A percentile compares a stretch with the other conserved stretches of the same genome.
These are phyloP conservation scores for Drosophila grimshawi DNA, from an alignment of 1,140 invertebrate genomes.

Conservation along the genomic window DNA sequence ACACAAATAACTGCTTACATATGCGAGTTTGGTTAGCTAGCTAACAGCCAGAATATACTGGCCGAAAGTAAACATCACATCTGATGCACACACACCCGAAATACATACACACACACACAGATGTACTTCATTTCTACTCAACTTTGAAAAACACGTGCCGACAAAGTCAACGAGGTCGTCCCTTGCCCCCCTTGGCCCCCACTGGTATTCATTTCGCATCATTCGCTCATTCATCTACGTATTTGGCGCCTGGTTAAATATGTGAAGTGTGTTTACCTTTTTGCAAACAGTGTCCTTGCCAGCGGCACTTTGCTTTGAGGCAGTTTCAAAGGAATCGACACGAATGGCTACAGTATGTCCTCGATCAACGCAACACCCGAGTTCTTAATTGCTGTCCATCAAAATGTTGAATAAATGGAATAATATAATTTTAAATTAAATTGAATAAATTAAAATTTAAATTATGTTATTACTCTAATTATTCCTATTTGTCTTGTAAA, in stretches of 20 bases:
- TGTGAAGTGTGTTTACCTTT: constrained; percentile 69
- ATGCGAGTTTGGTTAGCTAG: constrained; percentile 47
- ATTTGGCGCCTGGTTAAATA: constrained; percentile 63
- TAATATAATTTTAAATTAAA: too few relatives aligned
- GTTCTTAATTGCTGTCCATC: too few relatives aligned
- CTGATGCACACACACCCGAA: constrained; percentile 40
- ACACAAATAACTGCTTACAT: constrained; percentile 59
- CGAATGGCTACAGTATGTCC: background rate
- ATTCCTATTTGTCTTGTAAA: too few relatives aligned
- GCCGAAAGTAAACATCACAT: constrained; percentile 35
- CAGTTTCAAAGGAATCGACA: constrained; percentile 5
- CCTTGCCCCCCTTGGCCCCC: background rate
- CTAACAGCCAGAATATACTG: constrained; percentile 35
- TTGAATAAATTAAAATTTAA: too few relatives aligned
- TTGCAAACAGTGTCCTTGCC: constrained; percentile 63
- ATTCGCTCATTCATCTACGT: constrained; percentile 29
- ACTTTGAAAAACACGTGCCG: constrained; percentile 52
- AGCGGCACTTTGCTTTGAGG: constrained; percentile 45
- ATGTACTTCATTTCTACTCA: constrained; percentile 9
- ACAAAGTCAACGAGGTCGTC: constrained; percentile 77
- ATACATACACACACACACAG: constrained; percentile 17
- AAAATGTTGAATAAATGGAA: too few relatives aligned
- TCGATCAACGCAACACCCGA: too few relatives aligned
- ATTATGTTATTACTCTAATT: too few relatives aligned
- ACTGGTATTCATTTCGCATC: constrained; percentile 45